phyloP scores from a whole-genome alignment of 2,888 invertebrate species.

The Chrysina gloriosa region DNA sequence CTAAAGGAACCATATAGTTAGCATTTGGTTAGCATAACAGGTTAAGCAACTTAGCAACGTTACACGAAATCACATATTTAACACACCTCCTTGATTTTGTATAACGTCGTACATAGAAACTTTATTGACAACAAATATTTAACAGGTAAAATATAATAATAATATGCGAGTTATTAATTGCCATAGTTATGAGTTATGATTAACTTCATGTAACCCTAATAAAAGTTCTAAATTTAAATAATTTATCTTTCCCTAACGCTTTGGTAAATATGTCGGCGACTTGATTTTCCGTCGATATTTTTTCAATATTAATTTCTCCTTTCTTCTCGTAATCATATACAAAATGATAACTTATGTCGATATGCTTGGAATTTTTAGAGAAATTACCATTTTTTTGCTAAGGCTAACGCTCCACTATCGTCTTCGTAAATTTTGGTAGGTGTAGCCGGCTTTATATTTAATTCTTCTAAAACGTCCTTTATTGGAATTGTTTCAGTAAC shows the following conservation, averaged over 20 bases:
- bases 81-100: too few species aligned
- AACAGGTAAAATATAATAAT: too few species aligned
- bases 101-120: too few species aligned
- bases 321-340: not conserved
- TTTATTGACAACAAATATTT: too few species aligned
- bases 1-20: too few species aligned
- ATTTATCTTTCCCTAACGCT: not conserved
- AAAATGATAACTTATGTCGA: slow-evolving; percentile 1
- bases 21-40: too few species aligned
- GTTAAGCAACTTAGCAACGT: too few species aligned
- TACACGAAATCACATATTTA: too few species aligned
- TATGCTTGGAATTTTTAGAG: slow-evolving; percentile 3
- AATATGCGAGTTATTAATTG: slow-evolving; percentile 1
- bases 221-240: slow-evolving; percentile 1
- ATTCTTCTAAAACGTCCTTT: slow-evolving; percentile 4
- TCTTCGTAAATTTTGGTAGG: not conserved
- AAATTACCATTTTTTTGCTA: slow-evolving; percentile 9
- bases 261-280: not conserved
- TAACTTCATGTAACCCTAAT: not conserved
- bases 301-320: not conserved
- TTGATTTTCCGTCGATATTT: not conserved
- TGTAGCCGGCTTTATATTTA: not conserved
- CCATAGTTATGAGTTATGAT: not conserved
- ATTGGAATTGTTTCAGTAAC: slow-evolving; percentile 8
- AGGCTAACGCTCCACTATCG: not conserved